Evolutionary conservation across 2,797 vertebrate genomes (phyloP).

Genomic region (Gymnocypris eckloni): DNA sequence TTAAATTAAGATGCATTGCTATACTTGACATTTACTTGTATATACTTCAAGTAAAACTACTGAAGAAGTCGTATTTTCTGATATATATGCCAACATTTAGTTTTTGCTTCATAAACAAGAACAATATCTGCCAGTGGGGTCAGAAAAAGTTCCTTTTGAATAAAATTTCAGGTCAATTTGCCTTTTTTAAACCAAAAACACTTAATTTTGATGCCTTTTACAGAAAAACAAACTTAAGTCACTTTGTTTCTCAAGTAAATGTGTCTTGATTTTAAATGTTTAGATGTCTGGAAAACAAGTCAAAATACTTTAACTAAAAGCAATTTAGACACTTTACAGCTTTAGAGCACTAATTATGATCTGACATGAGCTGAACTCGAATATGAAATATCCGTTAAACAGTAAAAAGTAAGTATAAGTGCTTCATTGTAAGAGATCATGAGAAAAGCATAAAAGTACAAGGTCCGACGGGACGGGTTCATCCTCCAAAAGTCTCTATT

Average conservation of each 20-base stretch:
- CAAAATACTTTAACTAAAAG: not conserved
- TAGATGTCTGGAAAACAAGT: not conserved
- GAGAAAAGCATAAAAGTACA: conserved; percentile 37
- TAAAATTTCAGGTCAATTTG: not conserved
- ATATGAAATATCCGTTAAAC: not conserved
- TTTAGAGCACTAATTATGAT: no score
- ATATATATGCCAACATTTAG: not conserved
- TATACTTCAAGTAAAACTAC: no score
- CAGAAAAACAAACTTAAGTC: not conserved
- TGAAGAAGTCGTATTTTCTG: no score
- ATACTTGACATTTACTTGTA: no score
- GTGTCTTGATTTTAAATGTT: not conserved
- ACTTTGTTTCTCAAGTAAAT: not conserved
- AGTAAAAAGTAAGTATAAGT: not conserved
- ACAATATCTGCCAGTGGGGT: not conserved
- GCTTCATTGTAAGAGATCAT: conserved; percentile 16
- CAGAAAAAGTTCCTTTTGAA: not conserved
- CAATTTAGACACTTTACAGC: not conserved
- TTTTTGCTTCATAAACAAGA: not conserved
- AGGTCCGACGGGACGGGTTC: not conserved
- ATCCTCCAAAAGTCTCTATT: not conserved
- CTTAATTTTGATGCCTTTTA: not conserved
- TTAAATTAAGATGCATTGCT: no score
- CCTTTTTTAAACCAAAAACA: not conserved
- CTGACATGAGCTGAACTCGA: not conserved